Evolutionary conservation across 1,140 invertebrate species (phyloP).

Genomic region (Micrasema minimum): DNA sequence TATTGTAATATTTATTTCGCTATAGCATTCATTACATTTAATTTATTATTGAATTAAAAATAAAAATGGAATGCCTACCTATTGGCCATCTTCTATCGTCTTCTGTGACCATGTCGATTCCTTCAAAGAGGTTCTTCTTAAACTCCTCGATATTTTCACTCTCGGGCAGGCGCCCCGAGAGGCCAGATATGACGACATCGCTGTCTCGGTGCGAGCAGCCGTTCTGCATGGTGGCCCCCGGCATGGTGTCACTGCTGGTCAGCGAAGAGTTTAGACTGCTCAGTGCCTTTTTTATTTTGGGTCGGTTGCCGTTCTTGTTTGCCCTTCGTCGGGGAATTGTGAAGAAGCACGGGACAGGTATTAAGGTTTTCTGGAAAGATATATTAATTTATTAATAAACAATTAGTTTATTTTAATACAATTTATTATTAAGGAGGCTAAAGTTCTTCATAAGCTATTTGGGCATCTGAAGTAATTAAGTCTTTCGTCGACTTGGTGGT

Average conservation of each 20-base stretch:
- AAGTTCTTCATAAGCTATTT: no score
- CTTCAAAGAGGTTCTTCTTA: slow-evolving; percentile 81
- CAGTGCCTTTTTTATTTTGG: slow-evolving; percentile 32
- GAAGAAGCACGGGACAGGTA: slow-evolving; percentile 39
- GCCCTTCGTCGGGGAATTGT: slow-evolving; percentile 50
- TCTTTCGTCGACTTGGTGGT: no score
- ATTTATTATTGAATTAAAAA: no score
- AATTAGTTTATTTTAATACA: no score
- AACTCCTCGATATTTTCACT: slow-evolving; percentile 88
- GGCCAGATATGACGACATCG: slow-evolving; percentile 85
- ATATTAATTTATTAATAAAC: neutral
- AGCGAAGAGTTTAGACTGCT: neutral
- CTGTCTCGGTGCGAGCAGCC: slow-evolving; percentile 59
- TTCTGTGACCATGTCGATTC: slow-evolving; percentile 86
- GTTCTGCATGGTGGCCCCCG: slow-evolving; percentile 32
- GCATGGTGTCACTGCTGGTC: slow-evolving; percentile 23
- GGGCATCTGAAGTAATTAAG: no score
- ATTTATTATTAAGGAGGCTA: no score
- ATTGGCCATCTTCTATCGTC: slow-evolving; percentile 82
- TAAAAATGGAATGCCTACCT: slow-evolving; percentile 55
- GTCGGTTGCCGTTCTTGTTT: slow-evolving; percentile 41
- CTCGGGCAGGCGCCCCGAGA: slow-evolving; percentile 88
- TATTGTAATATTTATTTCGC: no score
- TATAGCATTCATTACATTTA: no score
- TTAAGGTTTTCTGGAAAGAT: slow-evolving; percentile 49